A percentile compares a stretch with the other conserved stretches of the same genome.
These are phyloP conservation scores for Bettongia penicillata DNA, from an alignment of 2,113 vertebrate genomes.

Conservation along the genomic window DNA sequence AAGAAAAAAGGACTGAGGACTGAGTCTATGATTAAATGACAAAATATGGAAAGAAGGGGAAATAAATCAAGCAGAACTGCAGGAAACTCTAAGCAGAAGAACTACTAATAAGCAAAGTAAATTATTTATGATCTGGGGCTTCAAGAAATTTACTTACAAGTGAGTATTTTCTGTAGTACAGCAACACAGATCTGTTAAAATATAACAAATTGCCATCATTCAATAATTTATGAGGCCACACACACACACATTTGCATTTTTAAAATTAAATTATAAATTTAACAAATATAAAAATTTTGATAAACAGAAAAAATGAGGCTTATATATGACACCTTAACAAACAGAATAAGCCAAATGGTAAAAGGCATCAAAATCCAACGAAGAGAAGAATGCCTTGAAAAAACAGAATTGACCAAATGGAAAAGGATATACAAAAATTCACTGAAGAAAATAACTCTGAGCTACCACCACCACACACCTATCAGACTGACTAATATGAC, in stretches of 20 bases:
- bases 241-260: not conserved
- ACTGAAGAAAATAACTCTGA: too few species aligned
- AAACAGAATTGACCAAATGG: too few species aligned
- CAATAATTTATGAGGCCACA: not conserved
- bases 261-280: not conserved
- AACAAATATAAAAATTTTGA: not conserved
- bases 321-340: not conserved
- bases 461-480: too few species aligned
- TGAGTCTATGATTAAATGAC: not conserved
- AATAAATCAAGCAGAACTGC: not conserved
- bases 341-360: too few species aligned
- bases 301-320: not conserved
- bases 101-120: not conserved
- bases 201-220: not conserved
- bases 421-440: too few species aligned
- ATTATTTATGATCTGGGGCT: not conserved
- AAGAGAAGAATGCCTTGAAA: too few species aligned
- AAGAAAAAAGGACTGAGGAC: not conserved
- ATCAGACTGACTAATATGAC: too few species aligned
- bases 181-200: conserved; percentile 4
- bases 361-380: too few species aligned
- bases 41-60: not conserved
- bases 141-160: not conserved
- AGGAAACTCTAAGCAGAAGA: not conserved
- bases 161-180: not conserved